Conservation (phyloP, 2,113 vertebrate species). For the Psammodynastes pulverulentus region DNA sequence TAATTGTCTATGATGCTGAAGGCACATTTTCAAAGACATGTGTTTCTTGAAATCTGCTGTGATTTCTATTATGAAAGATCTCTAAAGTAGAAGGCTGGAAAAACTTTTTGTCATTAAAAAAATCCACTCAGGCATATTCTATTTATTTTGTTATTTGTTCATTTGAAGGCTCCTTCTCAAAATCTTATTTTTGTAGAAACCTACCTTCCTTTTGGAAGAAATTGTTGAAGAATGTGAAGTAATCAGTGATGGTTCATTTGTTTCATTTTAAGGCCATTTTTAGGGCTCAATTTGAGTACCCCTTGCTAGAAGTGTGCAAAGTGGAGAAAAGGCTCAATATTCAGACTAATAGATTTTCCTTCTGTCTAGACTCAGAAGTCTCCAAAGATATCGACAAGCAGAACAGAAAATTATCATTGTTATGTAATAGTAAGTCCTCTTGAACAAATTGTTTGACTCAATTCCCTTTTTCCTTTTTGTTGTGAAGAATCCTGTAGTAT, state of each 20-base stretch:
- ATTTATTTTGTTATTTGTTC: neutral
- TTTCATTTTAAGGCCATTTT: neutral
- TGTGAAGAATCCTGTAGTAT: neutral
- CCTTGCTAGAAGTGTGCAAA: neutral
- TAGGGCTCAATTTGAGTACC: neutral
- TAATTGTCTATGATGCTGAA: neutral
- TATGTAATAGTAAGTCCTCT: neutral
- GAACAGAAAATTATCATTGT: neutral
- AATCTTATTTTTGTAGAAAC: neutral
- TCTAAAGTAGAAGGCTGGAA: neutral
- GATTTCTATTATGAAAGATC: neutral
- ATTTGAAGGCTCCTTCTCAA: neutral
- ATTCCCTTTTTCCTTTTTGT: neutral
- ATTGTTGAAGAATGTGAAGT: neutral
- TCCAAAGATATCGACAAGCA: neutral
- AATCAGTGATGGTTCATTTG: neutral
- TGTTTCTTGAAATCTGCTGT: neutral
- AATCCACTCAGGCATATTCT: neutral
- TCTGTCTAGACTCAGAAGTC: neutral
- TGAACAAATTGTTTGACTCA: neutral
- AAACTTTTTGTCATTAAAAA: neutral
- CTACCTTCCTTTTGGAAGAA: neutral
- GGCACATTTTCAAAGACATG: neutral
- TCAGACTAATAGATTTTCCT: neutral
- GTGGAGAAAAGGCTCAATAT: neutral